Evolutionary conservation across 2,888 invertebrate species (phyloP), one percentile per base, ranked within the genome.

Genomic region (Ornithoptera priamus): DNA sequence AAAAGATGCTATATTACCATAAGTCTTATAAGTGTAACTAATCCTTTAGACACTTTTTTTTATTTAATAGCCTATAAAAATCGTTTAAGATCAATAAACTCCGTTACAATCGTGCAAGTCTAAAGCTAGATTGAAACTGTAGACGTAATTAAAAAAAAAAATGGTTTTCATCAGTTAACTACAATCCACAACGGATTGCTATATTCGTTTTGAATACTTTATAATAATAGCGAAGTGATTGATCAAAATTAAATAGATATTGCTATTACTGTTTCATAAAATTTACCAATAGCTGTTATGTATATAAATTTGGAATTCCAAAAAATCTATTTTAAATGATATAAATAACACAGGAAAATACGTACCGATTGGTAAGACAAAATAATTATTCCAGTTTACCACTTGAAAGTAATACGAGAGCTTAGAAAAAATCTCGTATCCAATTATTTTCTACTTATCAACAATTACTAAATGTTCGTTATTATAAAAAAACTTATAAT

Each of bases 131-230:
- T 62, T 18, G 12, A 60, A 50, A 53, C 22, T 50, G 18, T 53
- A 7, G 53, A 12, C 6, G 46, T 46, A 12, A 46, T 6, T 53
- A 18, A 53, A 53, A 53, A 50, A n/a, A 50, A 62, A 63, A 57
- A 57, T 36, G 62, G 24, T 53, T 60, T 68, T 20, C 1, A 58
- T 59, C 68, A 18, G 30, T 65, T 68, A 71, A 62, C 59, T 61
- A 56, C 63, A 68, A 60, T 53, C 30, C 56, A 17, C 30, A 71
- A 73, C 71, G 68, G 72, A 70, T 68, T 50, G 56, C 67, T 71
- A 18, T 56, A 30, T 56, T 57, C 56, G 56, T 57, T 56, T 56
- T 63, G n/a, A 65, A 67, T 65, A 22, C 46, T 63, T 73, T 68
- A 71, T 68, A 71, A 73, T 72, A 67, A 56, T 17, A 18, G 56